Evolutionary conservation across 2,888 invertebrate species (phyloP), one percentile per base, ranked within the genome.

Genomic region (Hermaeophaga mercurialis): DNA sequence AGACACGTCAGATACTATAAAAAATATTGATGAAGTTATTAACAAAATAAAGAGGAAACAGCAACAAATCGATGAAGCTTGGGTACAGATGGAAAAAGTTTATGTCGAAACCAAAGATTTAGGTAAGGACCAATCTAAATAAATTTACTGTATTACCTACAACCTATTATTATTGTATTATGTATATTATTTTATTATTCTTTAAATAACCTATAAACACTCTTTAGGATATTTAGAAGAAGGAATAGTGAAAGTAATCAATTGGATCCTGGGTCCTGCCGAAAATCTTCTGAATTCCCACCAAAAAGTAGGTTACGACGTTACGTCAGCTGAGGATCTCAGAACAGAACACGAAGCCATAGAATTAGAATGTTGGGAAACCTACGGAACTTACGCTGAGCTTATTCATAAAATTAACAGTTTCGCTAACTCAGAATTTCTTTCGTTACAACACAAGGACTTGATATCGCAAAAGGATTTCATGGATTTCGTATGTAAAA

Each of bases 401-500:
- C 73, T 91, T 38, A 80, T 89, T 8, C 88, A 90, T 72, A 85
- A 86, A 75, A 86, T 89, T 46, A 86, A 87, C 44, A 79, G 80
- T 39, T 78, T 87, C 54, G 79, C 83, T 1, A 78, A 79, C 28
- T 76, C 78, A 41, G 80, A 79, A 43, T 75, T 70, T 48, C 46
- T 71, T 34, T 71, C 69, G 6, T 58, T 69, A 22, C 78, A 79
- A 36, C 81, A 82, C 36, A 82, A 82, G 69, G 89, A 90, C 74
- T 77, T 91, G 43, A 78, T 84, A 58, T 86, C 88, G 1, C 88
- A 89, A 69, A 81, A 86, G 59, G 89, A 90, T 71, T 90, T 90
- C 72, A 90, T 91, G 88, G 89, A 91, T 76, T 89, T 88, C 58
- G 87, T 90, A 0, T 90, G 89, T 67, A 83, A 88, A 54, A 88